Evolutionary conservation across 2,797 vertebrate species (phyloP).

Genomic region (Agapornis canus): DNA sequence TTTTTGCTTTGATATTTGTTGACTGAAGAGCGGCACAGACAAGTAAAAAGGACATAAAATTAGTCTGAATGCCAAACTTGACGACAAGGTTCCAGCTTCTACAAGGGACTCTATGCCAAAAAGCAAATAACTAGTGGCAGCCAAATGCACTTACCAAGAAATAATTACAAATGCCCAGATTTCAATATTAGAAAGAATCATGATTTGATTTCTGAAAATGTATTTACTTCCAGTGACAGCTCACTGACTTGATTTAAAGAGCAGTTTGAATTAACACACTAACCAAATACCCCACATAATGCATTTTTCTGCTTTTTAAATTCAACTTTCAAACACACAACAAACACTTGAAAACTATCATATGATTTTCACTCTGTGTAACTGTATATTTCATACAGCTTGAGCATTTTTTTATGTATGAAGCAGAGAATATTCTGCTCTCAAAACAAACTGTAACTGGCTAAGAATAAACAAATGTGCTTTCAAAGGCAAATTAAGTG

Average conservation of each 20-base stretch:
- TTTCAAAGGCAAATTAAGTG: background rate
- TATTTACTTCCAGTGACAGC: background rate
- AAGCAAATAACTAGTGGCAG: background rate
- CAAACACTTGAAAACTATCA: background rate
- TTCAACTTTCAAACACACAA: background rate
- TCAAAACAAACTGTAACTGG: background rate
- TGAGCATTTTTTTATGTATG: background rate
- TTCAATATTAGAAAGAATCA: background rate
- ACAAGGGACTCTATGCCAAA: background rate
- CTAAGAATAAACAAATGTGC: background rate
- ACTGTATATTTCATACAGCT: background rate
- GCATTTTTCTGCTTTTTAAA: background rate
- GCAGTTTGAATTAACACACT: background rate
- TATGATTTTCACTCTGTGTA: background rate
- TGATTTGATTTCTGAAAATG: background rate
- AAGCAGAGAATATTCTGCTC: background rate
- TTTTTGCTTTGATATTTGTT: constrained; percentile 22
- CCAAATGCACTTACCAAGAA: background rate
- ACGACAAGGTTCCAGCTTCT: background rate
- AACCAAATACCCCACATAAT: background rate
- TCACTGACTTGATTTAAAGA: background rate
- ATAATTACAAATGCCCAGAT: background rate
- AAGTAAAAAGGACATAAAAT: constrained; percentile 33
- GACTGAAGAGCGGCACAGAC: constrained; percentile 20
- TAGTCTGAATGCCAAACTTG: background rate